These are phyloP conservation scores for Lerema accius DNA, from an alignment of 1,140 invertebrate genomes.

Conservation along the genomic window DNA sequence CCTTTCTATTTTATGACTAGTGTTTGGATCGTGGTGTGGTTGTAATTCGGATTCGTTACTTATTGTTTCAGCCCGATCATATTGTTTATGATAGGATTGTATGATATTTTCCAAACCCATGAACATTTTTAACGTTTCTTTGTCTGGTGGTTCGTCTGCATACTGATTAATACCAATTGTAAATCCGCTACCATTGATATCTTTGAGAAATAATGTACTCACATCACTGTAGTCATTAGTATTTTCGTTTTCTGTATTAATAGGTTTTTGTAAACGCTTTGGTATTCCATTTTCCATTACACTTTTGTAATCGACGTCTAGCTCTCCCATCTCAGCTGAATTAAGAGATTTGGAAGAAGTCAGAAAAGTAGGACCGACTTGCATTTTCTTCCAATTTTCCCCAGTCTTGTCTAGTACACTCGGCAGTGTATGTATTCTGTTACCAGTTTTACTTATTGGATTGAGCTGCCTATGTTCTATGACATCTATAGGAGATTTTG, in stretches of 20 bases:
- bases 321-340: constrained; percentile 59
- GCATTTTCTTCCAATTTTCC: constrained; percentile 48
- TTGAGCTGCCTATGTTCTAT: constrained; percentile 53
- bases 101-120: constrained; percentile 65
- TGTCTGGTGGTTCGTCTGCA: constrained; percentile 62
- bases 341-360: constrained; percentile 56
- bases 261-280: constrained; percentile 62
- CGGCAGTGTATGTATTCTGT: constrained; percentile 36
- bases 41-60: constrained; percentile 19
- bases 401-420: constrained; percentile 44
- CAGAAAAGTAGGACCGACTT: constrained; percentile 50
- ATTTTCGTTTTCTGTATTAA: constrained; percentile 46
- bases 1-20: constrained; percentile 42
- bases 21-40: constrained; percentile 19
- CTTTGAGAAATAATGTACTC: constrained; percentile 62
- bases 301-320: constrained; percentile 55
- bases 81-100: constrained; percentile 57
- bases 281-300: constrained; percentile 55
- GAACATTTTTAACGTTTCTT: constrained; percentile 63
- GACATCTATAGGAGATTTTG: constrained; percentile 24
- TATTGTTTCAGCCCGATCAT: constrained; percentile 41
- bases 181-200: constrained; percentile 66
- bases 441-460: constrained; percentile 56
- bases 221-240: constrained; percentile 39
- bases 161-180: constrained; percentile 71